phyloP scores from a whole-genome alignment of 2,888 invertebrate species.

The Brachyptera putata region DNA sequence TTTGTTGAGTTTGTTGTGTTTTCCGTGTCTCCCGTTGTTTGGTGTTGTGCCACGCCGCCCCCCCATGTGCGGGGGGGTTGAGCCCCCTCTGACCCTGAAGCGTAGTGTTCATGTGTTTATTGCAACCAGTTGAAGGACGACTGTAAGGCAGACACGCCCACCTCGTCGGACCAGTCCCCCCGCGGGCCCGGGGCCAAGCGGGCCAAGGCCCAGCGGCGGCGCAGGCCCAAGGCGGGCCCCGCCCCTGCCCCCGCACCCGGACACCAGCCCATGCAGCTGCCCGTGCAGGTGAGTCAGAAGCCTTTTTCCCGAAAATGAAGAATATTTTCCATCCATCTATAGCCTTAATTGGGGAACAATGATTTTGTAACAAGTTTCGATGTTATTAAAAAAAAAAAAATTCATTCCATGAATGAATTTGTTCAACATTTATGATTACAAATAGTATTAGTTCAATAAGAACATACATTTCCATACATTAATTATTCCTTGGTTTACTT shows the following conservation, averaged over 20 bases:
- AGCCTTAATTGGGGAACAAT: too few species aligned
- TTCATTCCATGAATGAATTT: too few species aligned
- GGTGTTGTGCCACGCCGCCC: background rate
- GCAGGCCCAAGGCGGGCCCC: constrained; percentile 47
- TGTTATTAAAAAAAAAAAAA: too few species aligned
- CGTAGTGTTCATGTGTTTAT: constrained; percentile 44
- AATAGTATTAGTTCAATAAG: too few species aligned
- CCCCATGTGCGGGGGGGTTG: background rate
- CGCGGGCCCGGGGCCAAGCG: constrained; percentile 44
- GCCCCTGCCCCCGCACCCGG: constrained; percentile 38
- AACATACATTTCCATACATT: too few species aligned
- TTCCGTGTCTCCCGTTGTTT: background rate
- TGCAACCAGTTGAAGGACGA: constrained; percentile 54
- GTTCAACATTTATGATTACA: too few species aligned
- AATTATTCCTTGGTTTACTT: too few species aligned
- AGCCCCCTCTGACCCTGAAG: constrained; percentile 13
- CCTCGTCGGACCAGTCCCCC: constrained; percentile 63
- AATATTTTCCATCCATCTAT: too few species aligned
- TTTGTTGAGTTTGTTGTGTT: constrained; percentile 5
- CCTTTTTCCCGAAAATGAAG: too few species aligned
- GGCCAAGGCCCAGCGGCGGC: constrained; percentile 45
- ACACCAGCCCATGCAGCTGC: constrained; percentile 31
- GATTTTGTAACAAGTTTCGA: too few species aligned
- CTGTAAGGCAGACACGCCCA: constrained; percentile 54
- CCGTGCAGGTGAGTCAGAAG: constrained; percentile 34